Evolutionary conservation across 2,113 vertebrate genomes (phyloP).

Genomic region (Apodemus speciosus): DNA sequence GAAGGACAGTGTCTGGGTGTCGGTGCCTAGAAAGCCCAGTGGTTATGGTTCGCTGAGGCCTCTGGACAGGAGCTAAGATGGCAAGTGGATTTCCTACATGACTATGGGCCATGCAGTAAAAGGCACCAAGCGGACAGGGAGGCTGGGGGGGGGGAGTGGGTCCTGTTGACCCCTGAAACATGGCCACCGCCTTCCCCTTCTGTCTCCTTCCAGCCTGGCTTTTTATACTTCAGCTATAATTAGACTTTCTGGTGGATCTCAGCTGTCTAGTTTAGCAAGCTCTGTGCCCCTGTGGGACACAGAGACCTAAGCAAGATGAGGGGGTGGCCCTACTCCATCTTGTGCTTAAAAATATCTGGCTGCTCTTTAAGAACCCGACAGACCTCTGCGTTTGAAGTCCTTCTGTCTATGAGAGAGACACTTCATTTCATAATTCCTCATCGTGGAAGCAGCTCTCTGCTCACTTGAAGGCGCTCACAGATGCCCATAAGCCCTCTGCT

Average conservation of each 20-base stretch:
- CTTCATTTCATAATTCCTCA: fast-evolving
- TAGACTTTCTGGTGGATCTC: not conserved
- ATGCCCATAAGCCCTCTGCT: not conserved
- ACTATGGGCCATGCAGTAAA: fast-evolving
- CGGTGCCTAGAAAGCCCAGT: not conserved
- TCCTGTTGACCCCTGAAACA: fast-evolving
- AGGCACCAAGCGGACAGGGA: not conserved
- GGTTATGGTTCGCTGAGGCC: not conserved
- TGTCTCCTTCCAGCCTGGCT: fast-evolving
- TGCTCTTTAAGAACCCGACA: fast-evolving
- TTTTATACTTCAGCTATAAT: not conserved
- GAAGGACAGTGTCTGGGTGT: fast-evolving
- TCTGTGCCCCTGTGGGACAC: not conserved
- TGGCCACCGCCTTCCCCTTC: fast-evolving
- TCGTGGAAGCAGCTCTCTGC: not conserved
- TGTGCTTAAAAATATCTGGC: not conserved
- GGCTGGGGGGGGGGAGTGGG: fast-evolving
- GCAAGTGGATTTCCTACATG: fast-evolving
- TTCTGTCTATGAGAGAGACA: fast-evolving
- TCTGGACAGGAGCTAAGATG: fast-evolving
- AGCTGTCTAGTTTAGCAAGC: not conserved
- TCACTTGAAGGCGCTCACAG: not conserved
- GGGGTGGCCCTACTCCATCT: fast-evolving
- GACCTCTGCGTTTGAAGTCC: fast-evolving
- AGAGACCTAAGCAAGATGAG: not conserved